Conservation (phyloP, 1,140 invertebrate species). For the Aporrectodea caliginosa region DNA sequence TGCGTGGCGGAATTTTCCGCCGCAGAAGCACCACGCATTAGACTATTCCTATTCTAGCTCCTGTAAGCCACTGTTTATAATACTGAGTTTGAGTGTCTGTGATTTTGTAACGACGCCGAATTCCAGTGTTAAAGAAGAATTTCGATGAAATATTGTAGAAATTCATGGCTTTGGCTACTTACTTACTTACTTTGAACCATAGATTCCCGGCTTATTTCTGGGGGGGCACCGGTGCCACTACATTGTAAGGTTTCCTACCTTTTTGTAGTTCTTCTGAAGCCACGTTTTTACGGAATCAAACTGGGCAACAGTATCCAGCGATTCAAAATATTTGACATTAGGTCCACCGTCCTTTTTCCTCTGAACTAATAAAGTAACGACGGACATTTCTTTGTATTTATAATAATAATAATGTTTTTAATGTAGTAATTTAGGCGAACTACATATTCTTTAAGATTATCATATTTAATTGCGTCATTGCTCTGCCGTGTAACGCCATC, state of each 20-base stretch:
- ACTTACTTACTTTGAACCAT: too few species aligned
- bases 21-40: too few species aligned
- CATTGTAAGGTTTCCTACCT: too few species aligned
- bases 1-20: too few species aligned
- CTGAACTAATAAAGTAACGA: conserved; percentile 70
- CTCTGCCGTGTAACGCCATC: background rate
- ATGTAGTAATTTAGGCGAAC: background rate
- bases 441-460: background rate
- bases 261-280: conserved; percentile 93
- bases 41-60: too few species aligned
- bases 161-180: too few species aligned
- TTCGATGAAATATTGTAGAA: too few species aligned
- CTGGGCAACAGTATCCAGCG: conserved; percentile 78
- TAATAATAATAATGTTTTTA: background rate
- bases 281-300: conserved; percentile 87
- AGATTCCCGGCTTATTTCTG: too few species aligned
- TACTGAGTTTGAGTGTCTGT: too few species aligned
- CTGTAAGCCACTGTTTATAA: too few species aligned
- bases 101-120: too few species aligned
- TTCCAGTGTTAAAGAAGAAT: too few species aligned
- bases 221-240: background rate
- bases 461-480: background rate
- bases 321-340: conserved; percentile 89
- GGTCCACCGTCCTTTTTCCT: conserved; percentile 91
- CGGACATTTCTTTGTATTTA: background rate